phyloP scores from a whole-genome alignment of 2,797 vertebrate genomes.

The Oceanodroma leucorhoa region DNA sequence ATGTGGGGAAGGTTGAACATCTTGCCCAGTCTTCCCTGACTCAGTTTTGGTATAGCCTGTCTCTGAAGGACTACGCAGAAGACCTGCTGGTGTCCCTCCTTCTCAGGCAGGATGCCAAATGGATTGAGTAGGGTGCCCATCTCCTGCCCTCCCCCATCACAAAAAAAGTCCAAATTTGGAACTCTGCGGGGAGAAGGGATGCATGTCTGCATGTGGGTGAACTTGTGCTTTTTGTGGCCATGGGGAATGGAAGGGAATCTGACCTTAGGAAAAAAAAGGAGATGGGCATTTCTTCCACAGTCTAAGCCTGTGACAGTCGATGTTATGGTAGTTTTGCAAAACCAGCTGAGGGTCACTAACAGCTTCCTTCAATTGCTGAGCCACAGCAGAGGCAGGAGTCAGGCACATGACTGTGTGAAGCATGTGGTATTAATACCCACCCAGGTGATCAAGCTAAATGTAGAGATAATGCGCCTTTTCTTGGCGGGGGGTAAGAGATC shows the following conservation, averaged over 20 bases:
- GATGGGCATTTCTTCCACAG: neutral
- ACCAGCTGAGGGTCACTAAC: neutral
- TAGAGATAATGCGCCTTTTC: neutral
- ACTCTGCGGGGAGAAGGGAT: neutral
- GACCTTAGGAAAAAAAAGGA: neutral
- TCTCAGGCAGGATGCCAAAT: neutral
- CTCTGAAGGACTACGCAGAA: neutral
- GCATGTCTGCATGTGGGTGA: neutral
- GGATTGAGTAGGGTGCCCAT: neutral
- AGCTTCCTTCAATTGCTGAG: neutral
- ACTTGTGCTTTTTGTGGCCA: neutral
- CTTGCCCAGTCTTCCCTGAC: neutral
- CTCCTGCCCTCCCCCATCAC: neutral
- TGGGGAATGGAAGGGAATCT: neutral
- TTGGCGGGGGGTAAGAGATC: neutral
- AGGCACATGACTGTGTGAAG: neutral
- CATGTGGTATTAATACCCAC: neutral
- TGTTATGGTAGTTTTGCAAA: neutral
- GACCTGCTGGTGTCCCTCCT: neutral
- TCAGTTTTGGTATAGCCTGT: neutral
- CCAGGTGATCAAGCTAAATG: neutral
- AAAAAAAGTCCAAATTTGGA: neutral
- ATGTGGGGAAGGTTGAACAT: neutral
- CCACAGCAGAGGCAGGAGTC: neutral
- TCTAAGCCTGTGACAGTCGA: neutral